Percentiles rank a stretch among this genome's conserved stretches.
These are phyloP conservation scores for Neomicropteryx cornuta DNA, from an alignment of 1,140 invertebrate species.

Conservation along the genomic window DNA sequence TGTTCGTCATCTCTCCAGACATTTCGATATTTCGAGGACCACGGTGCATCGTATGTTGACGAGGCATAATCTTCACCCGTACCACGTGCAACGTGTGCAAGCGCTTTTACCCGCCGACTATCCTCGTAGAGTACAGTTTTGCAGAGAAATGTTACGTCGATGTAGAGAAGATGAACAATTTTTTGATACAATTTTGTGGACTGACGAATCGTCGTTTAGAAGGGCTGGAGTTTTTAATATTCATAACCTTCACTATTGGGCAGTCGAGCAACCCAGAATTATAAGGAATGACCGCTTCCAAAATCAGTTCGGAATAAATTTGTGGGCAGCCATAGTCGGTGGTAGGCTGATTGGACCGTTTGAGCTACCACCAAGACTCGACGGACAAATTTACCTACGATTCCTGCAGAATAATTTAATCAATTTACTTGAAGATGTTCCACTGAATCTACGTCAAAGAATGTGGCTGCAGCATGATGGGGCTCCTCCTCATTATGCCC, in stretches of 20 bases:
- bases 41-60: no score
- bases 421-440: conserved; percentile 16
- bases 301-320: conserved; percentile 23
- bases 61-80: no score
- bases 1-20: no score
- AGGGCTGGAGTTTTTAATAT: conserved; percentile 23
- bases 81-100: no score
- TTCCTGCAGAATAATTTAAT: conserved; percentile 20
- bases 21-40: no score
- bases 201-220: conserved; percentile 24
- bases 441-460: conserved; percentile 9
- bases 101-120: no score
- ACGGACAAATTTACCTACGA: conserved; percentile 15
- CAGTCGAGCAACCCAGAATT: conserved; percentile 24
- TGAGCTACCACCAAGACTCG: conserved; percentile 17
- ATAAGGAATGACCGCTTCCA: conserved; percentile 20
- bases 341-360: conserved; percentile 18
- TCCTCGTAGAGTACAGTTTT: conserved; percentile 15
- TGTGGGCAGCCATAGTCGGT: conserved; percentile 23
- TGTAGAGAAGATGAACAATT: conserved; percentile 16
- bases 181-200: conserved; percentile 22
- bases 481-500: conserved; percentile 18
- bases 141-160: conserved; percentile 12
- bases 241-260: conserved; percentile 28
- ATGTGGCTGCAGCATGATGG: conserved; percentile 23